Conservation (phyloP, 2,113 vertebrate genomes). For the Passer domesticus region DNA sequence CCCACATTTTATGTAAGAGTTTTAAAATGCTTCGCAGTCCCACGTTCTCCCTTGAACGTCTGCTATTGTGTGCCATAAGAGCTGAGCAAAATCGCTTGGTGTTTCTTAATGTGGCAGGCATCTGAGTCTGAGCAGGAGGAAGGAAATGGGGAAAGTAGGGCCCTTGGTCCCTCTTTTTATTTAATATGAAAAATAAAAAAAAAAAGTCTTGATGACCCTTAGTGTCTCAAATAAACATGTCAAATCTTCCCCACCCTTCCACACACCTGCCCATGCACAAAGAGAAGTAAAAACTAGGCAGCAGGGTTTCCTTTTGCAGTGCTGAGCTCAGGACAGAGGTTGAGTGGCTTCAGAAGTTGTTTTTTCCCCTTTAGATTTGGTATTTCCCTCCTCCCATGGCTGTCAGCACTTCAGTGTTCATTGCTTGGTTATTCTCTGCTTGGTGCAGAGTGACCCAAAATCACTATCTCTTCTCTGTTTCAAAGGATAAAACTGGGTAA, state of each 20-base stretch:
- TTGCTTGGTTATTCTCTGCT: not conserved
- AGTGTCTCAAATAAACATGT: not conserved
- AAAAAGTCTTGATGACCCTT: not conserved
- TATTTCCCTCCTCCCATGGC: not conserved
- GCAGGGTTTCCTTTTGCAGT: not conserved
- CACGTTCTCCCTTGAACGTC: not conserved
- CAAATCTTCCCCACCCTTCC: not conserved
- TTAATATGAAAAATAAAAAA: not conserved
- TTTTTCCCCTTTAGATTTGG: not conserved
- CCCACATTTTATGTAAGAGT: constrained; percentile 10
- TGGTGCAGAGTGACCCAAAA: not conserved
- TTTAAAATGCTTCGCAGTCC: not conserved
- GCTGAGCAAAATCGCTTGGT: not conserved
- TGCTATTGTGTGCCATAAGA: not conserved
- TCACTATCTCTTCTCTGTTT: not conserved
- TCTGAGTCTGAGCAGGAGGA: not conserved
- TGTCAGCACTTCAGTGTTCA: not conserved
- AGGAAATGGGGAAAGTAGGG: not conserved
- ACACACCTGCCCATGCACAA: not conserved
- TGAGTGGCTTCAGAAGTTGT: not conserved
- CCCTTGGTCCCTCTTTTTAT: not conserved
- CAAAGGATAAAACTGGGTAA: not conserved
- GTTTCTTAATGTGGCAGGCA: not conserved
- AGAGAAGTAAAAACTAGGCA: not conserved
- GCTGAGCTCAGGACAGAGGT: not conserved